Conservation (phyloP, 1,140 invertebrate species). For the Matsumurasca onukii region DNA sequence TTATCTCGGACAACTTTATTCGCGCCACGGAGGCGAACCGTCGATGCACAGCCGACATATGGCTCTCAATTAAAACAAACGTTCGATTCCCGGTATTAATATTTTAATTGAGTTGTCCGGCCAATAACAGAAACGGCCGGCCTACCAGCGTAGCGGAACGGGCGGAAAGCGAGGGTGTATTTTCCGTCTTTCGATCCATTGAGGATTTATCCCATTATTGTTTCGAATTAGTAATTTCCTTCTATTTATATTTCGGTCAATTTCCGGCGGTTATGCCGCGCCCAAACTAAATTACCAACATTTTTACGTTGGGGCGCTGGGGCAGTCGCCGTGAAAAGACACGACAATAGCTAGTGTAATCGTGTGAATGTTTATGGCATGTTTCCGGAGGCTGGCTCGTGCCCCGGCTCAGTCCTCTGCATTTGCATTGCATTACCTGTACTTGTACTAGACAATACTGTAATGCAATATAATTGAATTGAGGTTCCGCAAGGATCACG, state of each 20-base stretch:
- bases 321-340: slow-evolving; percentile 19
- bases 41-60: slow-evolving; percentile 4
- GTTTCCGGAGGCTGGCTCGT: slow-evolving; percentile 13
- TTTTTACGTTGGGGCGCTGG: slow-evolving; percentile 20
- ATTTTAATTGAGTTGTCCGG: slow-evolving; percentile 20
- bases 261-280: slow-evolving; percentile 31
- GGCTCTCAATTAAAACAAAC: slow-evolving; percentile 18
- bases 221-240: slow-evolving; percentile 31
- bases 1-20: slow-evolving; percentile 20
- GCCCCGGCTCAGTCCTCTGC: too few relatives aligned
- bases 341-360: slow-evolving; percentile 27
- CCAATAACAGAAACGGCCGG: neutral
- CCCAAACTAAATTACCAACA: slow-evolving; percentile 30
- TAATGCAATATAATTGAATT: too few relatives aligned
- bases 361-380: slow-evolving; percentile 31
- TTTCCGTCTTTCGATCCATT: slow-evolving; percentile 28
- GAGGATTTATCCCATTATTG: slow-evolving; percentile 32
- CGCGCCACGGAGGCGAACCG: neutral
- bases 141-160: neutral
- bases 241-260: slow-evolving; percentile 32
- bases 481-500: too few relatives aligned
- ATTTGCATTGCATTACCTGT: too few relatives aligned
- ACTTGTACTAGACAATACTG: too few relatives aligned
- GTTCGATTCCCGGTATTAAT: slow-evolving; percentile 14
- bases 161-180: slow-evolving; percentile 15